phyloP scores from a whole-genome alignment of 2,113 vertebrate species.

The Odobenus rosmarus region DNA sequence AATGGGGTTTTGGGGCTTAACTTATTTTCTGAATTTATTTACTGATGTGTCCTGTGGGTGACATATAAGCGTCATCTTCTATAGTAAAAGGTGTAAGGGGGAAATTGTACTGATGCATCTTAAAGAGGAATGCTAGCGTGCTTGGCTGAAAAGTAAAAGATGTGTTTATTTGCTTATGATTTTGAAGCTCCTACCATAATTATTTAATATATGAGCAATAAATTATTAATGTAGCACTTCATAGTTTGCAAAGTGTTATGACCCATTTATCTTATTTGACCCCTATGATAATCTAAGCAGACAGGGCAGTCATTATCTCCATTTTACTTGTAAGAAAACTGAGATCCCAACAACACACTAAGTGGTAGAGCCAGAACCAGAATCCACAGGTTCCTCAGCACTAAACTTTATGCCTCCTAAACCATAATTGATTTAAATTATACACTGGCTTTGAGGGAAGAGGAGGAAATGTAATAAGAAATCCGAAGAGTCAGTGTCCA shows the following conservation, averaged over 20 bases:
- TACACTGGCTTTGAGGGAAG: background rate
- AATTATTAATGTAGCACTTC: background rate
- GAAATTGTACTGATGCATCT: background rate
- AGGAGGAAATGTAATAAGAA: background rate
- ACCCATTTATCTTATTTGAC: conserved; percentile 7
- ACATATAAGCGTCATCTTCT: conserved; percentile 30
- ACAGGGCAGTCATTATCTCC: background rate
- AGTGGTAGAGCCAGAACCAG: background rate
- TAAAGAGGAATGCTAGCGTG: conserved; percentile 6
- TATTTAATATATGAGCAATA: conserved; percentile 10
- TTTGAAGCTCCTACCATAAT: background rate
- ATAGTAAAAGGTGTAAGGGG: background rate
- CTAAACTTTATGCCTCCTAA: background rate
- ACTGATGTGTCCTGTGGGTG: background rate
- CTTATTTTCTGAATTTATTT: conserved; percentile 31
- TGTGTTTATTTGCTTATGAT: background rate
- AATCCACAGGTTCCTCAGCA: background rate
- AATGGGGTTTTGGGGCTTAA: background rate
- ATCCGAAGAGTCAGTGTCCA: background rate
- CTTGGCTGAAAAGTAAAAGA: conserved; percentile 3
- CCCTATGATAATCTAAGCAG: background rate
- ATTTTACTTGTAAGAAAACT: background rate
- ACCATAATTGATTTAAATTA: conserved; percentile 24
- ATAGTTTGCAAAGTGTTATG: background rate
- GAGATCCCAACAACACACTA: background rate